A percentile compares a stretch with the other conserved stretches of the same genome.
Evolutionary conservation across 2,113 vertebrate species (phyloP).

Genomic region (Notarius quadriscutis): DNA sequence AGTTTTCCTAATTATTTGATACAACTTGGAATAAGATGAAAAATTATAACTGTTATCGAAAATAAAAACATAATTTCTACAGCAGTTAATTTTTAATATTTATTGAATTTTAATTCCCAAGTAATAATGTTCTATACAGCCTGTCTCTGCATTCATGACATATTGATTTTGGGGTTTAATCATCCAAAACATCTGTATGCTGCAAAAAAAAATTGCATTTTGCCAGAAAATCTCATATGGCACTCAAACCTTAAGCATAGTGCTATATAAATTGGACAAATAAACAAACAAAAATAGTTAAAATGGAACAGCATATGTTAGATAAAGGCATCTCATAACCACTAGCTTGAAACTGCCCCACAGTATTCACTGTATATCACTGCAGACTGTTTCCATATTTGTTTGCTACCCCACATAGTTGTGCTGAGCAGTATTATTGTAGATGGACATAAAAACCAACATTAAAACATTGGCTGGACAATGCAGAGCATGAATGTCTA

Average conservation of each 20-base stretch:
- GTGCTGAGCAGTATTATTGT: neutral
- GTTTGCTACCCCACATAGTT: neutral
- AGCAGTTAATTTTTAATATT: too few species aligned
- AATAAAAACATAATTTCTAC: too few species aligned
- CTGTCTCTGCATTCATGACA: too few species aligned
- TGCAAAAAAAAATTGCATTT: neutral
- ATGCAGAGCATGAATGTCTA: neutral
- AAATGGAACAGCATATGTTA: neutral
- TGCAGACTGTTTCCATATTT: neutral
- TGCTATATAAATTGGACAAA: neutral
- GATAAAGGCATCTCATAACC: neutral
- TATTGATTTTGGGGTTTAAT: neutral
- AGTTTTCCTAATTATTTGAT: neutral
- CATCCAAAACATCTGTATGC: too few species aligned
- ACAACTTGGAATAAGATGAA: neutral
- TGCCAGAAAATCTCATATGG: neutral
- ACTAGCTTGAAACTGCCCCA: neutral
- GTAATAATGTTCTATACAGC: too few species aligned
- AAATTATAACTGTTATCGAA: neutral
- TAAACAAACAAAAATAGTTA: slow-evolving; percentile 1
- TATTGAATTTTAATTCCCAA: too few species aligned
- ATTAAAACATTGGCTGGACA: slow-evolving; percentile 23
- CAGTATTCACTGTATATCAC: neutral
- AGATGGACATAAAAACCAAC: neutral
- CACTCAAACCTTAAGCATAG: neutral